Percentiles rank a stretch among this genome's conserved stretches.
Conservation (phyloP, 2,113 vertebrate genomes). For the Ctenodactylus gundi region DNA sequence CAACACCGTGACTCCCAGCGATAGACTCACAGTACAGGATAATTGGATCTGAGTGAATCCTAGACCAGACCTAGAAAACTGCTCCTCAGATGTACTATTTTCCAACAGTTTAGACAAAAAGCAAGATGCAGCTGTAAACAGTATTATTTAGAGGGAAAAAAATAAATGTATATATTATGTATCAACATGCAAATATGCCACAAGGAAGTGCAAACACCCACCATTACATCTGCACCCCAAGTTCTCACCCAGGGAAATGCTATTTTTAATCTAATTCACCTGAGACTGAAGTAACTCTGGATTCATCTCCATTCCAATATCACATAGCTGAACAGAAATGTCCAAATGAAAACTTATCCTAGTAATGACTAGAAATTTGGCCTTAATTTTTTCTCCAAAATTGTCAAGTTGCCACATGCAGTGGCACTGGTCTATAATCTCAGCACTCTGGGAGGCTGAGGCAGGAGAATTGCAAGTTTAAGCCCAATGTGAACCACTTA, state of each 20-base stretch:
- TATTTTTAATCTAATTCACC: not conserved
- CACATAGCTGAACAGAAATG: fast-evolving
- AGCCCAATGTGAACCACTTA: no score
- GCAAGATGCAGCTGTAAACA: not conserved
- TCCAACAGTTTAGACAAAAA: not conserved
- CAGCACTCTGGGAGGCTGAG: no score
- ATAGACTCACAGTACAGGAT: fast-evolving
- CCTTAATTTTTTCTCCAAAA: no score
- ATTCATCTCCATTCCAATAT: fast-evolving
- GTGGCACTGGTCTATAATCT: no score
- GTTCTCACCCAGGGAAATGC: not conserved
- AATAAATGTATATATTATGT: no score
- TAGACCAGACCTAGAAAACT: not conserved
- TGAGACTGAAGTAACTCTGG: not conserved
- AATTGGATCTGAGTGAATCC: fast-evolving
- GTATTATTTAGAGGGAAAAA: no score
- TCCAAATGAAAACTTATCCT: no score
- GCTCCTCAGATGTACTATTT: no score
- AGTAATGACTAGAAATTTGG: no score
- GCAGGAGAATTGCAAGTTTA: no score
- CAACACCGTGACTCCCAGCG: not conserved
- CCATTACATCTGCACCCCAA: fast-evolving
- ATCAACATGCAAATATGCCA: no score
- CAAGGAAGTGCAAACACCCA: fast-evolving
- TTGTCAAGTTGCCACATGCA: no score